Evolutionary conservation across 2,797 vertebrate species (phyloP).

Genomic region (Acestrorhynchus altus): DNA sequence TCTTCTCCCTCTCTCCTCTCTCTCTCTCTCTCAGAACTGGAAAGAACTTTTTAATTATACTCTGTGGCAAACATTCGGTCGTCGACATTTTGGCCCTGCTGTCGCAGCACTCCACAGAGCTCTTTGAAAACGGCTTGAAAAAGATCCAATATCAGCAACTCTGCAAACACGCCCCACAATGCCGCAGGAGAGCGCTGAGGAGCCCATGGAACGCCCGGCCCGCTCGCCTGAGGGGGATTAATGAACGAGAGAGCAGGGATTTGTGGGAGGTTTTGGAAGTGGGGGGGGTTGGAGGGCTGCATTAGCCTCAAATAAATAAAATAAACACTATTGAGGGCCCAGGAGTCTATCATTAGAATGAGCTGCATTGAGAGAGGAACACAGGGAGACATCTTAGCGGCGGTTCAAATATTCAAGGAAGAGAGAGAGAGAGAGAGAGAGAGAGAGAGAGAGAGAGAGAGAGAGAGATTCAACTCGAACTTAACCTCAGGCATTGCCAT

Average conservation of each 20-base stretch:
- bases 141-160: conserved; percentile 59
- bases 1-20: too few relatives aligned
- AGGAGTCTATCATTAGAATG: neutral
- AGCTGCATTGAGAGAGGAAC: neutral
- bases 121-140: conserved; percentile 61
- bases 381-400: neutral
- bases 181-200: conserved; percentile 7
- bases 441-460: neutral
- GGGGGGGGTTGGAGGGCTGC: neutral
- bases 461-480: neutral
- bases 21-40: conserved; percentile 53
- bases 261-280: conserved; percentile 25
- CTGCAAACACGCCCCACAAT: conserved; percentile 37
- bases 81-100: conserved; percentile 60
- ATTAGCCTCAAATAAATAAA: conserved; percentile 35
- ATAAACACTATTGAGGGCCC: conserved; percentile 16
- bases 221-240: conserved; percentile 31
- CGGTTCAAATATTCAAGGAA: neutral
- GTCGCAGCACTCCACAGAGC: conserved; percentile 62
- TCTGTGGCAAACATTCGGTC: conserved; percentile 65
- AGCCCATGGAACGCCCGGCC: conserved; percentile 3
- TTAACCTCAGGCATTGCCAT: neutral
- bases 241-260: conserved; percentile 49
- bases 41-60: conserved; percentile 71
- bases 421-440: neutral